Evolutionary conservation across 2,113 vertebrate genomes (phyloP).

Genomic region (Origma solitaria): DNA sequence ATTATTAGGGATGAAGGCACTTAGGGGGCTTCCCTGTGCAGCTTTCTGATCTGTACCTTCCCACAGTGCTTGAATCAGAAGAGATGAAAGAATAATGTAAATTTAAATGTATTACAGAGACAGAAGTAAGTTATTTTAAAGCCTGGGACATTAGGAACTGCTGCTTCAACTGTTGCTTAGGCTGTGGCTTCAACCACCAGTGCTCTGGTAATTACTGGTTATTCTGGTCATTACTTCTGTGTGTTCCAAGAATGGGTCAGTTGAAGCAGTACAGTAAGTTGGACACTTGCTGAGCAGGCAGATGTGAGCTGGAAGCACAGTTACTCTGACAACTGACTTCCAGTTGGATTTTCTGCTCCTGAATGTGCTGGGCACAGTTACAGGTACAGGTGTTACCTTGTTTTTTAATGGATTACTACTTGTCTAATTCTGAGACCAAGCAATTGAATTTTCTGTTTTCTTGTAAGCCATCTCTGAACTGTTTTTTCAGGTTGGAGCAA

Average conservation of each 20-base stretch:
- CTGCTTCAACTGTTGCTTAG: background rate
- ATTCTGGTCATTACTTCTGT: background rate
- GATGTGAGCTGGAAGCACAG: background rate
- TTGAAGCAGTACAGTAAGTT: background rate
- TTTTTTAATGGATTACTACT: background rate
- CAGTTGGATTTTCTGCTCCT: background rate
- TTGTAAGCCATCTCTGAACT: background rate
- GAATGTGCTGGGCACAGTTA: background rate
- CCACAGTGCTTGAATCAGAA: background rate
- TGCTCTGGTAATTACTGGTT: background rate
- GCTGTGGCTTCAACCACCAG: background rate
- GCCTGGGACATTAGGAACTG: background rate
- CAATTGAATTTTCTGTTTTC: background rate
- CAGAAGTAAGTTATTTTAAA: background rate
- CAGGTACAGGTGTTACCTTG: background rate
- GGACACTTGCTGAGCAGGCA: background rate
- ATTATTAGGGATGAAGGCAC: background rate
- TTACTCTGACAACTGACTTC: background rate
- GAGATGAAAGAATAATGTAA: background rate
- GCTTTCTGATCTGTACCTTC: background rate
- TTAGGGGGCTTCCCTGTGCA: background rate
- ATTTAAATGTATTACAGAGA: background rate
- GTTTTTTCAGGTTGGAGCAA: conserved; percentile 87
- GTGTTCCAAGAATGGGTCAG: background rate
- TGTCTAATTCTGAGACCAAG: background rate